phyloP scores from a whole-genome alignment of 2,113 vertebrate genomes.

The human region GRCh38 chr2:231017001-231017500 shows the following conservation, averaged over 20 bases:
- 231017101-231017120: background rate
- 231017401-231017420: background rate
- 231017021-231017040: background rate
- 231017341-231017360: background rate
- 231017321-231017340: background rate
- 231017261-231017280: background rate
- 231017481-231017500: background rate
- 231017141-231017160: no score
- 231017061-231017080: background rate
- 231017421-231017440: background rate
- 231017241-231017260: background rate
- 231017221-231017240: background rate
- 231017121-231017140: background rate
- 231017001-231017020: background rate
- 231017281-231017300: background rate
- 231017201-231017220: background rate
- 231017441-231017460: background rate
- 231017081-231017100: background rate
- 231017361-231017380: background rate
- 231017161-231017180: background rate
- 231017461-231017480: background rate
- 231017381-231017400: background rate
- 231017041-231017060: background rate
- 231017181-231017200: background rate
- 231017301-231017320: background rate